phyloP scores from a whole-genome alignment of 2,113 vertebrate genomes.

The Phalacrocorax carbo region DNA sequence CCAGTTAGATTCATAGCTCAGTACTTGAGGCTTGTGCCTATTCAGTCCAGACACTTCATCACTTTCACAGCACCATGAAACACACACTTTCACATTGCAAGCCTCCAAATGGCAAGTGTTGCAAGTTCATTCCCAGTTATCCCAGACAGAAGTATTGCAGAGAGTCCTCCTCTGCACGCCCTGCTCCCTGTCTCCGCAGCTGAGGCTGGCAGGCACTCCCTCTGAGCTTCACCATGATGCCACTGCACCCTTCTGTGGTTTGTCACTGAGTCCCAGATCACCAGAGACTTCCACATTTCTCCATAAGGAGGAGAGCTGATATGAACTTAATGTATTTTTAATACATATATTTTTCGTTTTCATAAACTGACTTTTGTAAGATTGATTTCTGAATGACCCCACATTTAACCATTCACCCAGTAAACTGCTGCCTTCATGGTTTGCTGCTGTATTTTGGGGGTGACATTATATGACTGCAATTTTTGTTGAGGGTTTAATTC shows the following conservation, averaged over 20 bases:
- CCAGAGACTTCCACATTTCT: background rate
- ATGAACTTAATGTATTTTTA: background rate
- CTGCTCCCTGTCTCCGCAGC: background rate
- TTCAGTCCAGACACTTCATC: background rate
- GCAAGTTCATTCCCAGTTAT: background rate
- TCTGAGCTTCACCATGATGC: background rate
- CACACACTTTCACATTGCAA: background rate
- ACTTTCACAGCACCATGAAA: background rate
- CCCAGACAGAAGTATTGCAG: background rate
- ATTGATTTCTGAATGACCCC: background rate
- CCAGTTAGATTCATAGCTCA: background rate
- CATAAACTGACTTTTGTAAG: background rate
- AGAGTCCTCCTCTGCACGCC: accelerated
- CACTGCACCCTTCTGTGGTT: background rate
- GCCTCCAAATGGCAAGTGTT: background rate
- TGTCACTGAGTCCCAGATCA: background rate
- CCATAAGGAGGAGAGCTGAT: background rate
- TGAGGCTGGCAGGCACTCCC: background rate
- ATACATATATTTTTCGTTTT: background rate
- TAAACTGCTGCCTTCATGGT: background rate
- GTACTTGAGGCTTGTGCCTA: background rate
- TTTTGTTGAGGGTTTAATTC: background rate
- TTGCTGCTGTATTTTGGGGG: background rate
- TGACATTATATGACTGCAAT: background rate
- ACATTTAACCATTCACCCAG: background rate